phyloP scores from a whole-genome alignment of 2,113 vertebrate genomes.

The Oenanthe oenanthe region DNA sequence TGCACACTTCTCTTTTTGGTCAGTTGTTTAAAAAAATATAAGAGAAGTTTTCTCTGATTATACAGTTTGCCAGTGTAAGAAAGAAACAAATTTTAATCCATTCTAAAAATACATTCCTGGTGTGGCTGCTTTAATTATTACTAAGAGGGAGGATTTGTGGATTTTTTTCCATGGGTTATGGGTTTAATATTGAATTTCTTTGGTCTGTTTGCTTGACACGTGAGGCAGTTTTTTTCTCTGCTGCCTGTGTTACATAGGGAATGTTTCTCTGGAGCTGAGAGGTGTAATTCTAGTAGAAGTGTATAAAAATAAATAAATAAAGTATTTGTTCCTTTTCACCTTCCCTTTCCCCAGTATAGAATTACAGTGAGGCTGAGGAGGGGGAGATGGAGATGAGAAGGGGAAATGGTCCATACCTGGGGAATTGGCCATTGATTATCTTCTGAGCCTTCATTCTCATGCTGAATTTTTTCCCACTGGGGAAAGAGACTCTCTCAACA shows the following conservation, averaged over 20 bases:
- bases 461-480: not conserved
- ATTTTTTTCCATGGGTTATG: not conserved
- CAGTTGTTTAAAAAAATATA: not conserved
- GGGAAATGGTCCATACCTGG: not conserved
- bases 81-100: slow-evolving; percentile 21
- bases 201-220: not conserved
- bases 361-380: not conserved
- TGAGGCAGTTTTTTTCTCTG: not conserved
- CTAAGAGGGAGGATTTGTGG: not conserved
- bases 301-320: not conserved
- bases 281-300: not conserved
- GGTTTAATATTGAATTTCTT: not conserved
- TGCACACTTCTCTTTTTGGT: not conserved
- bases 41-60: not conserved
- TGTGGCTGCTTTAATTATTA: not conserved
- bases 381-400: not conserved
- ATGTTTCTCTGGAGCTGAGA: not conserved
- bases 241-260: not conserved
- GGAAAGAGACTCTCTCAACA: not conserved
- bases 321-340: not conserved
- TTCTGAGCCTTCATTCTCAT: not conserved
- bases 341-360: not conserved
- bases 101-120: slow-evolving; percentile 11
- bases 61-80: not conserved
- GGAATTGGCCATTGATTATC: not conserved